These are phyloP conservation scores for Glaucopsyche alexis DNA, from an alignment of 2,888 invertebrate genomes.

Conservation along the genomic window DNA sequence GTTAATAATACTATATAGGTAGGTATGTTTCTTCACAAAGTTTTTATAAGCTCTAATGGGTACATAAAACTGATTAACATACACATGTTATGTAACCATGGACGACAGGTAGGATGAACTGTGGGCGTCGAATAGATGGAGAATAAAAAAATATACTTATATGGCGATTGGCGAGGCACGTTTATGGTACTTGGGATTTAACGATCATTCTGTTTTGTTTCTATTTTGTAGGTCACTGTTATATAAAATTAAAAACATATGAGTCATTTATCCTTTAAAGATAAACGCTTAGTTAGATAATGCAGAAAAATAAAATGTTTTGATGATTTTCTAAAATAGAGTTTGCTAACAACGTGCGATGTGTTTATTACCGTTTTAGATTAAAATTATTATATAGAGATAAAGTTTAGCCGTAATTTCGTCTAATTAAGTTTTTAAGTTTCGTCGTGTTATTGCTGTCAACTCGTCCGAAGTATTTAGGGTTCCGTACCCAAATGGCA, in stretches of 20 bases:
- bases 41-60: neutral
- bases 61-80: slow-evolving; percentile 8
- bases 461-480: no score
- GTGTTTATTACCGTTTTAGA: no score
- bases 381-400: no score
- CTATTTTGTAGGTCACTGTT: slow-evolving; percentile 7
- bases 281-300: neutral
- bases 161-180: slow-evolving; percentile 8
- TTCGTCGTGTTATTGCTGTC: no score
- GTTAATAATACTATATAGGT: neutral
- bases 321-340: neutral
- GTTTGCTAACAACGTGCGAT: no score
- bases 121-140: slow-evolving; percentile 8
- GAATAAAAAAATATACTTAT: neutral
- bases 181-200: neutral
- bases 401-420: no score
- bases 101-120: slow-evolving; percentile 2
- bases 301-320: neutral
- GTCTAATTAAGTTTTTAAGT: no score
- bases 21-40: neutral
- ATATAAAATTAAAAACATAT: neutral
- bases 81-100: slow-evolving; percentile 6
- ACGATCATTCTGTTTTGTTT: neutral
- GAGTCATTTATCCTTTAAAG: slow-evolving; percentile 4
- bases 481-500: no score